Evolutionary conservation across 2,888 invertebrate species (phyloP), one percentile per base, ranked within the genome.

Genomic region (Drosophila helvetica): DNA sequence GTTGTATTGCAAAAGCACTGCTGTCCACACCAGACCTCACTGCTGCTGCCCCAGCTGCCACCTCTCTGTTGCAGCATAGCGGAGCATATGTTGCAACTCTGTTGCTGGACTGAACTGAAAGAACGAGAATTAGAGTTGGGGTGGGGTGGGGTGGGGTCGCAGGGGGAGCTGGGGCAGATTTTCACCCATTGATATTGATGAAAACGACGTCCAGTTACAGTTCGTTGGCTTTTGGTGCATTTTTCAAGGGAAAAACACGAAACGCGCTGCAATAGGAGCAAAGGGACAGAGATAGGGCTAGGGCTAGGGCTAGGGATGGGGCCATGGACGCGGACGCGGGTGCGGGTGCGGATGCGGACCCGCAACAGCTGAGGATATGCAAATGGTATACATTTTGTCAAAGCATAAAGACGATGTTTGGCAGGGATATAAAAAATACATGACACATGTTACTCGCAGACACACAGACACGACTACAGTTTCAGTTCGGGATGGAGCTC

Each of bases 181-280:
- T 57, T 82, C 79, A 71, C 68, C 79, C 83, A 83, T 81, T 86
- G 81, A 86, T 84, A 86, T 86, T 84, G 86, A 84, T 84, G 84
- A 79, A 85, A 84, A 84, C 81, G 86, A 86, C 83, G 84, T 84
- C 86, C 84, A 84, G 84, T 84, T 83, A 84, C 84, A 84, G 84
- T 84, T 84, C 84, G 84, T 84, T 84, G 84, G 81, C 86, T 83
- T 85, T 71, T 75, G 70, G 72, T 71, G 77, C 86, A 78, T 82
- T 83, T 84, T 84, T 79, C 81, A 81, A 81, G 79, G 76, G 75
- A 82, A 79, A 73, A 72, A 64, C 59, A 55, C 58, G 63, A 65
- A 78, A 69, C 61, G 72, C 66, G 71, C 78, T 33, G 56, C 38
- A n/a, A 25, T 30, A 18, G 38, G 30, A n/a, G 33, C 15, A 45